Evolutionary conservation across 2,113 vertebrate species (phyloP).

Genomic region (Coturnix japonica): DNA sequence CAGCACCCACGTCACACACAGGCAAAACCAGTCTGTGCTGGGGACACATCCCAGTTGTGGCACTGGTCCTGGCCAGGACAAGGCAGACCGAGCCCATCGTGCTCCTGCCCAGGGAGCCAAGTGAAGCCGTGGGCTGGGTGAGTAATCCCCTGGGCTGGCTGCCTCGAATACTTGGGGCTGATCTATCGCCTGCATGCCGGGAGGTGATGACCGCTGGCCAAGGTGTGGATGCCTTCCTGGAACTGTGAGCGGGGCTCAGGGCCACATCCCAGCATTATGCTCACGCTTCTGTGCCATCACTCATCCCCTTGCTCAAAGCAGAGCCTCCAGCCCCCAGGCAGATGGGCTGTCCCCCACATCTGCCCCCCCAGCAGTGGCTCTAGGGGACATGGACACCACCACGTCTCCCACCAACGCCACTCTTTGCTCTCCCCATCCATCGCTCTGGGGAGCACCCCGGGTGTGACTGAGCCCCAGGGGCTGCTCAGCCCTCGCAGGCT

Average conservation of each 20-base stretch:
- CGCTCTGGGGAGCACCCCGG: fast-evolving
- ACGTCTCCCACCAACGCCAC: fast-evolving
- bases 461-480: background rate
- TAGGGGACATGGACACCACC: background rate
- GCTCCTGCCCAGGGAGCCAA: background rate
- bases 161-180: background rate
- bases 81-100: background rate
- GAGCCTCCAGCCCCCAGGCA: background rate
- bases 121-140: background rate
- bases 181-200: background rate
- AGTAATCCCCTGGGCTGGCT: background rate
- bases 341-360: no score
- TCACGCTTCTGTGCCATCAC: background rate
- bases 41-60: fast-evolving
- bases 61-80: background rate
- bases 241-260: fast-evolving
- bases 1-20: fast-evolving
- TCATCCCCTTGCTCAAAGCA: background rate
- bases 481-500: background rate
- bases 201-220: background rate
- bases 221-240: background rate
- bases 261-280: fast-evolving
- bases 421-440: fast-evolving
- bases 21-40: background rate
- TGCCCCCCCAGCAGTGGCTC: background rate